These are phyloP conservation scores for Clunio marinus DNA, from an alignment of 2,888 invertebrate species.

Conservation along the genomic window DNA sequence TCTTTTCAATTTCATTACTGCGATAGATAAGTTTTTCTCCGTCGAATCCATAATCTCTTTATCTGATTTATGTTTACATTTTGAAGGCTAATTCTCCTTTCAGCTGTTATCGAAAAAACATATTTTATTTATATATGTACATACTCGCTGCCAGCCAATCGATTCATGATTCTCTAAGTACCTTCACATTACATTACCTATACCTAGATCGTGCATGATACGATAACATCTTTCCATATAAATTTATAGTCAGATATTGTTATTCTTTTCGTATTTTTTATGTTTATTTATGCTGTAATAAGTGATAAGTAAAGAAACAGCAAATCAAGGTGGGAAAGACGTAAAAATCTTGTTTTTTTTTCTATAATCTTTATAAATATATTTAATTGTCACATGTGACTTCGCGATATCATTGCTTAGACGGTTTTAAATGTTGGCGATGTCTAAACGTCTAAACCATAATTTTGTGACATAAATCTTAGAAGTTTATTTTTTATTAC, in stretches of 20 bases:
- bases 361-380: too few species aligned
- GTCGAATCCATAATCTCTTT: not conserved
- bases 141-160: not conserved
- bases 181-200: not conserved
- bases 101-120: conserved; percentile 5
- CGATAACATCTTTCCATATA: not conserved
- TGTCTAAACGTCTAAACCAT: too few species aligned
- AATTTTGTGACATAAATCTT: too few species aligned
- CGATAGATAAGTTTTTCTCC: not conserved
- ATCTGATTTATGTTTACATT: conserved; percentile 10
- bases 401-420: too few species aligned
- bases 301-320: not conserved
- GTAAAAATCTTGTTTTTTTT: not conserved
- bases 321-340: not conserved
- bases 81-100: conserved; percentile 10
- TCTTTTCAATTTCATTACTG: not conserved
- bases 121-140: conserved; percentile 10
- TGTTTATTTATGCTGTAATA: not conserved
- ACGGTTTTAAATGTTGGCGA: too few species aligned
- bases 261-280: not conserved
- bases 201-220: not conserved
- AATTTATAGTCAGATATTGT: not conserved
- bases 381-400: too few species aligned
- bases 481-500: too few species aligned
- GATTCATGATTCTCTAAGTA: too few species aligned